These are phyloP conservation scores for Pyrrhia umbra DNA, from an alignment of 2,888 invertebrate species.

Conservation along the genomic window DNA sequence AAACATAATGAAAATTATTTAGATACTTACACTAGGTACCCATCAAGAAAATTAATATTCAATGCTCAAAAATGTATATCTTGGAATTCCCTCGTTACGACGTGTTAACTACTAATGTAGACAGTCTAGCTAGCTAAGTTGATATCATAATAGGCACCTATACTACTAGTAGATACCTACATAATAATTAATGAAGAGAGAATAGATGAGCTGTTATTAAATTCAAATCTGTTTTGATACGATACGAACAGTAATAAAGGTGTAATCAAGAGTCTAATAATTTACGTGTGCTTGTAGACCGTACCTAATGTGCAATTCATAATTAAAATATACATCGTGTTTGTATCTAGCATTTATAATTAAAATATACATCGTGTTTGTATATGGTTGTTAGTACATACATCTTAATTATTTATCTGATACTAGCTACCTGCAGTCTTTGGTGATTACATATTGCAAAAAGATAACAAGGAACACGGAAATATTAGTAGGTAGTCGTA, in stretches of 20 bases:
- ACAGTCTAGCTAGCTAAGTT: background rate
- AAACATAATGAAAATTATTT: constrained; percentile 12
- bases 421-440: constrained; percentile 42
- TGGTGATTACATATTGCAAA: constrained; percentile 28
- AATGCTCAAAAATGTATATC: constrained; percentile 10
- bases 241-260: constrained; percentile 14
- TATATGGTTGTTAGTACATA: background rate
- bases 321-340: constrained; percentile 21
- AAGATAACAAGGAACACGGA: constrained; percentile 9
- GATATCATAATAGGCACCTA: background rate
- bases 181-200: background rate
- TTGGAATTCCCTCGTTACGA: constrained; percentile 4
- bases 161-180: background rate
- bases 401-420: constrained; percentile 27
- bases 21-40: background rate
- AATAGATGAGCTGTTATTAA: constrained; percentile 31
- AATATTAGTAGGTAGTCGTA: constrained; percentile 16
- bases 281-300: constrained; percentile 4
- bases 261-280: constrained; percentile 29
- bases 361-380: constrained; percentile 9
- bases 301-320: constrained; percentile 30
- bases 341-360: constrained; percentile 27
- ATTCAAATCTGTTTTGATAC: constrained; percentile 16
- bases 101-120: background rate
- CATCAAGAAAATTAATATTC: too few relatives aligned